Conservation (phyloP, 2,113 vertebrate genomes). For the Guaruba guarouba region DNA sequence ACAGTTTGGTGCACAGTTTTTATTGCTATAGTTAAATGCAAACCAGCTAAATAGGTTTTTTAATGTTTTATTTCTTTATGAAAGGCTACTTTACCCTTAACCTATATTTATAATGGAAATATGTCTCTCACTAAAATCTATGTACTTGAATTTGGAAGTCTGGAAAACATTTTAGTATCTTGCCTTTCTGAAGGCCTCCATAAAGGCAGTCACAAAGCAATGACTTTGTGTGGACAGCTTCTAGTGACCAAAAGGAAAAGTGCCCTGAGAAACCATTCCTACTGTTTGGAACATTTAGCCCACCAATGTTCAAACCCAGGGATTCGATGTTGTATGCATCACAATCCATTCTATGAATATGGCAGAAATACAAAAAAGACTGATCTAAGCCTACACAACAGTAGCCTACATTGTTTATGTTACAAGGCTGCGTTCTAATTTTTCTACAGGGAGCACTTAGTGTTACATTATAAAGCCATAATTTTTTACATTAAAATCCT, state of each 20-base stretch:
- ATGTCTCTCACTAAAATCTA: neutral
- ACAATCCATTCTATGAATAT: slow-evolving; percentile 7
- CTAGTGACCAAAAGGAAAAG: neutral
- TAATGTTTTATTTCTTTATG: neutral
- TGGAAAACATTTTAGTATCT: slow-evolving; percentile 1
- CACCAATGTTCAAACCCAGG: neutral
- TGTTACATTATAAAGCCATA: slow-evolving; percentile 45
- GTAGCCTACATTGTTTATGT: slow-evolving; percentile 8
- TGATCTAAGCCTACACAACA: neutral
- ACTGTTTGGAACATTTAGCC: neutral
- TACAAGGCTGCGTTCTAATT: slow-evolving; percentile 20
- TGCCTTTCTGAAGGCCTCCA: neutral
- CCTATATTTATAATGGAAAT: neutral
- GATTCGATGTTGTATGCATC: neutral
- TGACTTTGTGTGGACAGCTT: neutral
- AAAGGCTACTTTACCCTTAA: neutral
- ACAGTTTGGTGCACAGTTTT: neutral
- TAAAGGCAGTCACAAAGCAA: neutral
- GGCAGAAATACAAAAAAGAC: neutral
- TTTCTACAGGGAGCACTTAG: slow-evolving; percentile 56
- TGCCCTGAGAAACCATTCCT: neutral
- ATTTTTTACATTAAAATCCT: slow-evolving; percentile 61
- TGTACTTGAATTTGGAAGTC: neutral
- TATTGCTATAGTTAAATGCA: neutral
- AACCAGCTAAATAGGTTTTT: neutral